phyloP scores from a whole-genome alignment of 1,140 invertebrate species.

The Aradophagus sp. region DNA sequence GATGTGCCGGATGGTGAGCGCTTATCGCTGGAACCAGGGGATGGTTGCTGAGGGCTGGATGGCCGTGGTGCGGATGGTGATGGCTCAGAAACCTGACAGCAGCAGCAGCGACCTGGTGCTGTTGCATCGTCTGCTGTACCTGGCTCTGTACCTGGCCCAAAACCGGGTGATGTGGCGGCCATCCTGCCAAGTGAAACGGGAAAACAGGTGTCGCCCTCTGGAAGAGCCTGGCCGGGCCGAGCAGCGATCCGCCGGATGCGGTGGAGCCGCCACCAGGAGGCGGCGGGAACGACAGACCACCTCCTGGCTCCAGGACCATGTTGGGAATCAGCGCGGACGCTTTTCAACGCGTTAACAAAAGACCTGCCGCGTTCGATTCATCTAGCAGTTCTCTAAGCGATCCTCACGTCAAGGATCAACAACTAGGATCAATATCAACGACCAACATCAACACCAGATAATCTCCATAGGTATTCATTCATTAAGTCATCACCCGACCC shows the following conservation, averaged over 20 bases:
- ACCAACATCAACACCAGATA: too few species aligned
- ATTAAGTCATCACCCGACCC: not conserved
- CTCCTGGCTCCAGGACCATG: slow-evolving; percentile 74
- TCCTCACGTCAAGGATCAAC: slow-evolving; percentile 31
- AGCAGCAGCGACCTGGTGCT: slow-evolving; percentile 69
- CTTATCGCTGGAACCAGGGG: slow-evolving; percentile 68
- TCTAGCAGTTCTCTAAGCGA: slow-evolving; percentile 9
- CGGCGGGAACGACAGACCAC: slow-evolving; percentile 73
- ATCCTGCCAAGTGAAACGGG: slow-evolving; percentile 72
- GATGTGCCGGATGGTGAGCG: slow-evolving; percentile 69
- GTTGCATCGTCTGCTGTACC: slow-evolving; percentile 71
- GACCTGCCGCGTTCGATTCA: slow-evolving; percentile 18
- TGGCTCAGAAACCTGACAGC: slow-evolving; percentile 69
- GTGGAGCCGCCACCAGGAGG: slow-evolving; percentile 69
- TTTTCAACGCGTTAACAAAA: slow-evolving; percentile 33
- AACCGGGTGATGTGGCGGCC: slow-evolving; percentile 72
- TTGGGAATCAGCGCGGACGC: slow-evolving; percentile 69
- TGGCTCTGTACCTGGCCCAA: slow-evolving; percentile 71
- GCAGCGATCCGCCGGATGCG: slow-evolving; percentile 66
- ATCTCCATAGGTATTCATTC: not conserved
- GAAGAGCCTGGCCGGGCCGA: slow-evolving; percentile 68
- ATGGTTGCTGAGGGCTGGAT: slow-evolving; percentile 69
- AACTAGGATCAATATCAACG: slow-evolving; percentile 10
- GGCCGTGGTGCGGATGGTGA: slow-evolving; percentile 71
- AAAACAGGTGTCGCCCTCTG: slow-evolving; percentile 72